These are phyloP conservation scores for Steromphala cineraria DNA, from an alignment of 2,888 invertebrate species.

Conservation along the genomic window DNA sequence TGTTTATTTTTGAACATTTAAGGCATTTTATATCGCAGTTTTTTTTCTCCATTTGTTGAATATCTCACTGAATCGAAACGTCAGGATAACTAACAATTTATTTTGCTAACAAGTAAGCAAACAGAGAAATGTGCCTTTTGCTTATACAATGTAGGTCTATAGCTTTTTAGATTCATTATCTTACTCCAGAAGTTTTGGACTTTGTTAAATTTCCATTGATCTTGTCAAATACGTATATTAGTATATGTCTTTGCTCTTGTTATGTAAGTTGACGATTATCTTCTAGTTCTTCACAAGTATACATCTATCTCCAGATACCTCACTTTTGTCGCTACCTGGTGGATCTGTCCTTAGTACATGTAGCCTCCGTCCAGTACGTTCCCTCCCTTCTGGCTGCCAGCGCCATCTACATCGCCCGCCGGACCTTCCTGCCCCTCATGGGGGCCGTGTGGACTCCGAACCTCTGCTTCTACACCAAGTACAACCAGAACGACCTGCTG, in stretches of 20 bases:
- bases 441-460: slow-evolving; percentile 49
- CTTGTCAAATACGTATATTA: no score
- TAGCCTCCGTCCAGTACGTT: slow-evolving; percentile 46
- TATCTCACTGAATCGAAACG: no score
- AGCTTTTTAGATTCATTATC: no score
- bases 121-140: neutral
- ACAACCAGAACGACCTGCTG: slow-evolving; percentile 49
- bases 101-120: neutral
- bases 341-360: slow-evolving; percentile 54
- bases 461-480: slow-evolving; percentile 58
- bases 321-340: slow-evolving; percentile 56
- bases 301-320: slow-evolving; percentile 33
- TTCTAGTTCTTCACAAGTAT: neutral
- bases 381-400: slow-evolving; percentile 60
- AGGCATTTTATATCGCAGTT: no score
- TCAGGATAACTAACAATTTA: no score
- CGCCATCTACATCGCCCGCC: slow-evolving; percentile 57
- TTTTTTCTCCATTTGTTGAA: no score
- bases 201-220: no score
- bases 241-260: no score
- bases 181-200: no score
- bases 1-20: no score
- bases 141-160: neutral
- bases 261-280: neutral
- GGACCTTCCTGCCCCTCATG: slow-evolving; percentile 37